Evolutionary conservation across 1,140 invertebrate genomes (phyloP), one percentile per base, ranked within the genome.

Genomic region (Sitophilus oryzae): DNA sequence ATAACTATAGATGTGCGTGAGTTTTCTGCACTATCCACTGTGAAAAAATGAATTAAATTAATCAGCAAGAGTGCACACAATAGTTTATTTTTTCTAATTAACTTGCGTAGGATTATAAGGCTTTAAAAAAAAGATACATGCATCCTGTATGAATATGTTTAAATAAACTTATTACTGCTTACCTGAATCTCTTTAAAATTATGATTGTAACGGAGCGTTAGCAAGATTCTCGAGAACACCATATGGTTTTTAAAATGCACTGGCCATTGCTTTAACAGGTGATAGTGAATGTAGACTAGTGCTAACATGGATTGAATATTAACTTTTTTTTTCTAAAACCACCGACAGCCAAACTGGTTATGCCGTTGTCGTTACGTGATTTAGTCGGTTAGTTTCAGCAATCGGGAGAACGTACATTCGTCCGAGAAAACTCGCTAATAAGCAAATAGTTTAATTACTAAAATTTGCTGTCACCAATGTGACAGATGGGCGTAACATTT

Each of bases 401-500:
- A 38, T 38, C 14, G 37, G 37, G 10, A 6, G 5, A 38, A 42
- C 20, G 41, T 44, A 1, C 10, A 22, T 15, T n/a, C 9, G 34
- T 46, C 8, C n/a, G 16, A 36, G n/a, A 6, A 21, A 30, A 21
- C 8, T 11, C 19, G 21, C 9, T 15, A 47, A n/a, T n/a, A n/a
- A n/a, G n/a, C n/a, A 48, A 37, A 49, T 38, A 52, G 42, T 25
- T 34, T 45, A 52, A 44, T 47, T 50, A 58, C 22, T 65, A 53
- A 61, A 62, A 41, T 46, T 49, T 59, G 30, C 45, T 59, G 57
- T 59, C 56, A 56, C 38, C 46, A 41, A 38, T 35, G 45, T 68
- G 66, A 66, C 66, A 68, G 65, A 68, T 65, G 64, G 63, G 66
- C 59, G 61, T 65, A 66, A 64, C 58, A 48, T 23, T 43, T 42